Base-by-base conservation (phyloP, 2,113 vertebrate genomes). In the Cinclus mexicanus region DNA sequence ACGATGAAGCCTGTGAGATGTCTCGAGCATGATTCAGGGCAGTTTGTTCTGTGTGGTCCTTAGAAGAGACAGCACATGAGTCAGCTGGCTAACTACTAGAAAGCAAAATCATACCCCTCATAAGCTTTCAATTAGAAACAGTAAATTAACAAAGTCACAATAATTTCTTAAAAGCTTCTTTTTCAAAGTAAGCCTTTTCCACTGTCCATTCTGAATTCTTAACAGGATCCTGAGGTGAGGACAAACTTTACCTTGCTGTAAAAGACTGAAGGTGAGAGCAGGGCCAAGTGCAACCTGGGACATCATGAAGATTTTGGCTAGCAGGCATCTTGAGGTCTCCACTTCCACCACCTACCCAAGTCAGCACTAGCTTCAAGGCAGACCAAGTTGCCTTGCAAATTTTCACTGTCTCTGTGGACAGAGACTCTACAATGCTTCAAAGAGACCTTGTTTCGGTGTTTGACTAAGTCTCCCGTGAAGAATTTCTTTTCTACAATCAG, bases 71-170 rank as follows among this genome's bases (percentile, higher is more conserved):
- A 68, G 61, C 1, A 1, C 23, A 39, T 59, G 31, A 96, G 49
- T 89, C 72, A 83, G 56, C 83, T 87, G 77, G 56, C 29, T 94
- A 90, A 94, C 95, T 68, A 87, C 89, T 93, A 95, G 60, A 95
- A 93, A 92, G 93, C 42, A 89, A 95, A 90, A 59, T 37, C 50
- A 59, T 86, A 59, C 26, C 74, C 55, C 14, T 86, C 20, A 3
- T 90, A 83, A 79, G 76, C 41, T 93, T 95, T 86, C 92, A 92
- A 70, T 92, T 80, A 83, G 78, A 90, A 90, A 94, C 39, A 74
- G 52, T 83, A 64, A 86, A 95, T 79, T 88, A 90, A 83, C 83
- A 78, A 94, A 85, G 35, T 49, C 85, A 92, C 69, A 78, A 57
- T 68, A 22, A 71, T 56, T 68, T 89, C 63, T 86, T 80, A 49